Base-by-base conservation (phyloP, 2,113 vertebrate species). In the Nematolebias whitei region DNA sequence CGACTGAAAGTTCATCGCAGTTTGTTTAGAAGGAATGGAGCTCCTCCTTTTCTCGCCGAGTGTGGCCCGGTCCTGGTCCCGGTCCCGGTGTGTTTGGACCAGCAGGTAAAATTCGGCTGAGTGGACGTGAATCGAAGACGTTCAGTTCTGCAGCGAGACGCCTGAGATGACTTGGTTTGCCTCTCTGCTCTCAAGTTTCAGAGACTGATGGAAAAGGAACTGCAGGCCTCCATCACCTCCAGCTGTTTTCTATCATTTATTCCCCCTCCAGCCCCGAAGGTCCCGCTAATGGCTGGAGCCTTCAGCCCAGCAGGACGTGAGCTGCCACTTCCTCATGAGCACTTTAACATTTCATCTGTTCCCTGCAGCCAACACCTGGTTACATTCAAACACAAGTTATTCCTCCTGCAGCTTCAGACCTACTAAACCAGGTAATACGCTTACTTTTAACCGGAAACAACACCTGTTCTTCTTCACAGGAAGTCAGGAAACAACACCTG, bases 31-130 rank as follows among this genome's bases (percentile, higher is more conserved):
- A n/a, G n/a, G n/a, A n/a, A n/a, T n/a, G n/a, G n/a, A n/a, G n/a
- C n/a, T n/a, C n/a, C n/a, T n/a, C n/a, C n/a, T n/a, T n/a, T n/a
- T n/a, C n/a, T n/a, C n/a, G n/a, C n/a, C n/a, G n/a, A n/a, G n/a
- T n/a, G 3, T 29, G 26, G 26, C 26, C 7, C 26, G 26, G 26
- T 29, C 26, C 15, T 6, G 8, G 7, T 79, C 87, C 64, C 66
- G 73, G 80, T 78, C 84, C 80, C 76, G 32, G 74, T 39, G 72
- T 64, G n/a, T 77, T 79, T 71, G 73, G 44, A 63, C 76, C 70
- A 41, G 40, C 51, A 60, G 68, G 82, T 66, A 85, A 88, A 89
- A 88, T 86, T 86, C 87, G 88, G 84, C 84, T 23, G 26, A 72
- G 68, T 62, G 77, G 80, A 83, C 80, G 62, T 76, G 49, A 51